Base-by-base conservation (phyloP, 2,797 vertebrate species). In the Anas bahamensis region DNA sequence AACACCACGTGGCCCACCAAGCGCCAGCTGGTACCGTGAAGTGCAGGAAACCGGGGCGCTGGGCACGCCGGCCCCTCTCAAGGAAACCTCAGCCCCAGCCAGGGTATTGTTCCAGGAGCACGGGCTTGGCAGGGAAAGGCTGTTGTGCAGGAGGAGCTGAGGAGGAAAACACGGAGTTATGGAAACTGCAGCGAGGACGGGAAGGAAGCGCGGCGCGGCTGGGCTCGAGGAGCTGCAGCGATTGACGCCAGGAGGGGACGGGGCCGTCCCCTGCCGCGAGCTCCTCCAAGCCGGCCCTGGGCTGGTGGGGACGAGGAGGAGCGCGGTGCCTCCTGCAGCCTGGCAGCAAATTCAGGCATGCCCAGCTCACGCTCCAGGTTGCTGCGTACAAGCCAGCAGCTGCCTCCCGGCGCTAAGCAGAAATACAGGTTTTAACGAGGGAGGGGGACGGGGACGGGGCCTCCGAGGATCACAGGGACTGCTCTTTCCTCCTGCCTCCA, bases 341-440 rank as follows among this genome's bases (percentile, higher is more conserved):
- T 78, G 39, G 6, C 10, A 37, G 78, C 95, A 64, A 39, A 91
- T 94, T 68, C 76, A 21, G 95, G 91, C 95, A 87, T 77, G 95
- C 82, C 93, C 82, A 19, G 66, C 50, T 83, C 28, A 6, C 1
- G 7, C 60, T 53, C 46, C 64, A 16, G 66, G 87, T 37, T 82
- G 84, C 60, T 1, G 0, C 46, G 69, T 31, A 14, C 60, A 68
- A 80, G 63, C n/a, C 92, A 50, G 70, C 69, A n/a, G 65, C 79
- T 71, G 66, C 44, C 33, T 82, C 63, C 41, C 65, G 21, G 64
- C 55, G 55, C 90, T 33, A 21, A 86, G 95, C 89, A 91, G 93
- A 94, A 94, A 92, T 83, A 95, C 93, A 89, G 93, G 94, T 96
- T 95, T 85, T 42, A 29, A 46, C 2, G 14, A 18, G n/a, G 55